phyloP scores from a whole-genome alignment of 2,888 invertebrate genomes.

The Matsumyia berberina region DNA sequence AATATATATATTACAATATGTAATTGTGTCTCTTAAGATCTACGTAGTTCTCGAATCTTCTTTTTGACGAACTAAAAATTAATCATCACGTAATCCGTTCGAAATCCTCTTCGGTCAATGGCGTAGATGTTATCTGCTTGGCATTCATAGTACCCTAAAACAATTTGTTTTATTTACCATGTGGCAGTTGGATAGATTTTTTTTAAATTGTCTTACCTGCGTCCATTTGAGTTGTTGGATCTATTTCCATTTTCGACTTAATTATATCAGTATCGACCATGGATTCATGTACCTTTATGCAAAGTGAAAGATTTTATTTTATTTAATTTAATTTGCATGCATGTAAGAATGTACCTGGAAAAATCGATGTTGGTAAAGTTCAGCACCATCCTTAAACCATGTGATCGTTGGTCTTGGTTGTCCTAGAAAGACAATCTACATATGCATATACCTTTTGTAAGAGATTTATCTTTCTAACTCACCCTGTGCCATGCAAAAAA shows the following conservation, averaged over 20 bases:
- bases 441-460: neutral
- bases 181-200: neutral
- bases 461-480: slow-evolving; percentile 76
- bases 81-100: slow-evolving; percentile 89
- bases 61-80: slow-evolving; percentile 80
- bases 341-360: slow-evolving; percentile 90
- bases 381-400: slow-evolving; percentile 98
- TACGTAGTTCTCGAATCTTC: slow-evolving; percentile 31
- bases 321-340: neutral
- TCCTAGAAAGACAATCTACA: slow-evolving; percentile 81
- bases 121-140: slow-evolving; percentile 97
- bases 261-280: slow-evolving; percentile 91
- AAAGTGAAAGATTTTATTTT: neutral
- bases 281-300: slow-evolving; percentile 93
- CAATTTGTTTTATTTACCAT: neutral
- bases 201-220: slow-evolving; percentile 86
- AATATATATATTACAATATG: slow-evolving; percentile 68
- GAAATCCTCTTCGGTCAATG: slow-evolving; percentile 94
- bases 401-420: slow-evolving; percentile 94
- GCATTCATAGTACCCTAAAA: slow-evolving; percentile 91
- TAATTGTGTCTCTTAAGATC: slow-evolving; percentile 53
- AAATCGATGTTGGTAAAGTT: slow-evolving; percentile 95
- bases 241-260: slow-evolving; percentile 96
- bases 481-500: slow-evolving; percentile 95
- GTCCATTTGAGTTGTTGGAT: slow-evolving; percentile 97